Percentiles rank a stretch among this genome's conserved stretches.
Evolutionary conservation across 1,140 invertebrate genomes (phyloP).

Genomic region (Agrypnia vestita): DNA sequence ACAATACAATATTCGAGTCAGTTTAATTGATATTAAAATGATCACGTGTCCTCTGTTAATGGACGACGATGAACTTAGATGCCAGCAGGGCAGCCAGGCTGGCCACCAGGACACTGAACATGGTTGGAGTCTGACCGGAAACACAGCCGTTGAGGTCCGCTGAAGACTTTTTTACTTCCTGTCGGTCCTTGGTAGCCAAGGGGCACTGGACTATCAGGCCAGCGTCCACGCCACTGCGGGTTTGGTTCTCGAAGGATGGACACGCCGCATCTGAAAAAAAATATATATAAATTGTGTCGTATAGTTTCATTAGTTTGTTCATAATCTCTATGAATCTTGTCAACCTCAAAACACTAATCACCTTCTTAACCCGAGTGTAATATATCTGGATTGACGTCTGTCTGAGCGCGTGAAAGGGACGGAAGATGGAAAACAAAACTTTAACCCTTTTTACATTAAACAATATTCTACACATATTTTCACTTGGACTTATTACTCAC

Average conservation of each 20-base stretch:
- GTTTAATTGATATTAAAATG: neutral
- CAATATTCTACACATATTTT: too few relatives aligned
- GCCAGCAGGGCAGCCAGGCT: neutral
- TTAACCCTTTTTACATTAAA: too few relatives aligned
- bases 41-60: constrained; percentile 8
- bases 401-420: too few relatives aligned
- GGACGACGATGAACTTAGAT: neutral
- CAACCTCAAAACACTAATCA: too few relatives aligned
- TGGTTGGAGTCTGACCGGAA: neutral
- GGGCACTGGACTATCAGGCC: constrained; percentile 59
- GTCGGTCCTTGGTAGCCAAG: constrained; percentile 56
- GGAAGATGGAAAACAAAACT: too few relatives aligned
- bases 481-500: too few relatives aligned
- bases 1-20: too few relatives aligned
- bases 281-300: constrained; percentile 2
- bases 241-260: constrained; percentile 43
- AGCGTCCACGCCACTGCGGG: constrained; percentile 43
- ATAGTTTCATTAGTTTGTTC: too few relatives aligned
- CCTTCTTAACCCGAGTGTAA: too few relatives aligned
- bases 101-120: neutral
- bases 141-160: constrained; percentile 2
- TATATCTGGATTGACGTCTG: too few relatives aligned
- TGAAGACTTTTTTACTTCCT: constrained; percentile 48
- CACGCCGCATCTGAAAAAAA: constrained; percentile 57
- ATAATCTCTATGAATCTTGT: too few relatives aligned